Evolutionary conservation across 2,888 invertebrate species (phyloP).

Genomic region (Harmothoe impar): DNA sequence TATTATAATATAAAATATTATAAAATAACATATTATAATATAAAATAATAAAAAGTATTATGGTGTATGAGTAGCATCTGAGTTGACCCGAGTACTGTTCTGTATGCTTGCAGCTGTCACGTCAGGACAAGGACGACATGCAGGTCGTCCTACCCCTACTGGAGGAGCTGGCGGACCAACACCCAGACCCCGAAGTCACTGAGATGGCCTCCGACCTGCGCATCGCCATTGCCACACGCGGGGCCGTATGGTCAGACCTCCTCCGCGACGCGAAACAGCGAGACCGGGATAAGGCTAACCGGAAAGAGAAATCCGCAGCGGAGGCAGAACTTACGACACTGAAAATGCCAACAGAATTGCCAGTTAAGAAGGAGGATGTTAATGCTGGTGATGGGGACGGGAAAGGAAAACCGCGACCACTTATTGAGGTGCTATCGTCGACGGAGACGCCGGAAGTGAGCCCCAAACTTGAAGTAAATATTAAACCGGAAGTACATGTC

Average conservation of each 20-base stretch:
- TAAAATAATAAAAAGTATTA: no score
- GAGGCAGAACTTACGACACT: not conserved
- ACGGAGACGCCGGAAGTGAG: constrained; percentile 35
- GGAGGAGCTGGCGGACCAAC: constrained; percentile 73
- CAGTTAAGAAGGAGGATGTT: not conserved
- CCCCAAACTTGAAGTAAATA: not conserved
- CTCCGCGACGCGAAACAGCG: not conserved
- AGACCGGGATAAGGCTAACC: not conserved
- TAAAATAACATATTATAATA: no score
- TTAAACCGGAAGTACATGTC: not conserved
- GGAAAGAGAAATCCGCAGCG: not conserved
- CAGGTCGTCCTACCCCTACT: constrained; percentile 79
- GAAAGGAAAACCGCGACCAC: not conserved
- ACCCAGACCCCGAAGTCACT: constrained; percentile 75
- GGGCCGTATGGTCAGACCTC: constrained; percentile 77
- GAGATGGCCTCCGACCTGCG: constrained; percentile 81
- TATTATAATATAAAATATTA: no score
- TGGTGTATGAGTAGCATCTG: no score
- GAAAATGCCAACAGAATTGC: not conserved
- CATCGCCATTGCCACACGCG: constrained; percentile 82
- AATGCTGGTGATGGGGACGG: not conserved
- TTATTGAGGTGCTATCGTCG: constrained; percentile 67
- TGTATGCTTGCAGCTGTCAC: constrained; percentile 52
- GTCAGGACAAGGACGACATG: constrained; percentile 74
- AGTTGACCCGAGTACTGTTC: no score